phyloP scores from a whole-genome alignment of 2,797 vertebrate species.

The Brachymystax lenok region DNA sequence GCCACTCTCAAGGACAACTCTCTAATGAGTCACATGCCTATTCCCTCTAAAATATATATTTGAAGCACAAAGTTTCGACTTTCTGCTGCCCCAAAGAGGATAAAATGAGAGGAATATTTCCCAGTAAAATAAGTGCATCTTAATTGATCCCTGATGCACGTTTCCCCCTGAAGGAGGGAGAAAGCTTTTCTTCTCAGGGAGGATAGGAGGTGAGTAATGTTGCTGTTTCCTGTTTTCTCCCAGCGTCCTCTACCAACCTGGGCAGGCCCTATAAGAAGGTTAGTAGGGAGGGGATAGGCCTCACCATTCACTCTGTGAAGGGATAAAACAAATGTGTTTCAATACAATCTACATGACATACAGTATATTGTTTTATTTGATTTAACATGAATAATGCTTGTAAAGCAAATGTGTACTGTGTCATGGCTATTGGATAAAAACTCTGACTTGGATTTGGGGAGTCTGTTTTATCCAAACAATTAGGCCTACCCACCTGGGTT shows the following conservation, averaged over 20 bases:
- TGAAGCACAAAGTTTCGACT: conserved; percentile 57
- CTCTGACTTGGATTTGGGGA: no score
- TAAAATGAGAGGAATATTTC: conserved; percentile 38
- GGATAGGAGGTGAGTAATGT: conserved; percentile 21
- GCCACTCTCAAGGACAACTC: conserved; percentile 73
- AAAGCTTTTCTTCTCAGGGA: conserved; percentile 24
- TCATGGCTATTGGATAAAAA: no score
- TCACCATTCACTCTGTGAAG: conserved; percentile 16
- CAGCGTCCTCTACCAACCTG: conserved; percentile 22
- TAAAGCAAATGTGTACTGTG: no score
- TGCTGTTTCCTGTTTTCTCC: conserved; percentile 11
- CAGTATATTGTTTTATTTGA: no score
- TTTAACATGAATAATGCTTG: no score
- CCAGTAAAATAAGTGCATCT: conserved; percentile 53
- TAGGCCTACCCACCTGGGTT: background rate
- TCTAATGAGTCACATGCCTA: conserved; percentile 60
- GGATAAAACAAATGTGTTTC: no score
- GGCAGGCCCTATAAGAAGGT: conserved; percentile 33
- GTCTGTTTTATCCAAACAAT: no score
- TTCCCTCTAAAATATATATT: conserved; percentile 60
- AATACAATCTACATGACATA: no score
- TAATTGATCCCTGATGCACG: conserved; percentile 58
- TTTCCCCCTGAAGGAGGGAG: conserved; percentile 37
- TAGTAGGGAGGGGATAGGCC: conserved; percentile 33
- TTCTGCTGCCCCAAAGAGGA: conserved; percentile 46